Evolutionary conservation across 2,797 vertebrate species (phyloP).

Genomic region (Momotus momota): DNA sequence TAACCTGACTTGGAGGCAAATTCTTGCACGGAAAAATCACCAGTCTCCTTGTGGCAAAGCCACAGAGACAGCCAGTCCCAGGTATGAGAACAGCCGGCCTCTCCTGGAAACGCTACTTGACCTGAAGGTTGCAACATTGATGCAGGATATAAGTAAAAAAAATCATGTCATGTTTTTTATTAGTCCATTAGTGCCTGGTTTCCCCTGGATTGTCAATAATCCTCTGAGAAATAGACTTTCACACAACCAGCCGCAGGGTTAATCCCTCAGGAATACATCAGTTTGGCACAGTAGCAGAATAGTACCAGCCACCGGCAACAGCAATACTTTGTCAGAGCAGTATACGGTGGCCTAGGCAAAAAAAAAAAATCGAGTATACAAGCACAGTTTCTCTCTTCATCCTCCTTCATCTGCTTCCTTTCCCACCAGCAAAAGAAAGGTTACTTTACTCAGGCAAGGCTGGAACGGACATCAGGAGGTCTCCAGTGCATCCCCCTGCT

Average conservation of each 20-base stretch:
- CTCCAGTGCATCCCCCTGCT: background rate
- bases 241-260: background rate
- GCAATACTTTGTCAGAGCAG: background rate
- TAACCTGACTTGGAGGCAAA: background rate
- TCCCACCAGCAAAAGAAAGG: background rate
- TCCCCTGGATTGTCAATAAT: constrained; percentile 7
- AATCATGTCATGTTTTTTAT: background rate
- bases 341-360: background rate
- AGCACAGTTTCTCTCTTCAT: background rate
- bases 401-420: background rate
- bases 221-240: constrained; percentile 11
- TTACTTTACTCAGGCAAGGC: background rate
- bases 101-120: background rate
- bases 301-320: background rate
- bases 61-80: background rate
- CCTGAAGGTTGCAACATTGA: background rate
- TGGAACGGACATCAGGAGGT: background rate
- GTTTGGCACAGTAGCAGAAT: background rate
- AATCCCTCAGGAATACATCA: background rate
- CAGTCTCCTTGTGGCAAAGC: background rate
- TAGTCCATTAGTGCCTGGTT: background rate
- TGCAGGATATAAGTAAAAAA: background rate
- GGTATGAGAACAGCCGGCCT: background rate
- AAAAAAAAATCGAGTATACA: background rate
- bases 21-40: background rate